Conservation (phyloP, 2,888 invertebrate species). For the Agrotis puta region DNA sequence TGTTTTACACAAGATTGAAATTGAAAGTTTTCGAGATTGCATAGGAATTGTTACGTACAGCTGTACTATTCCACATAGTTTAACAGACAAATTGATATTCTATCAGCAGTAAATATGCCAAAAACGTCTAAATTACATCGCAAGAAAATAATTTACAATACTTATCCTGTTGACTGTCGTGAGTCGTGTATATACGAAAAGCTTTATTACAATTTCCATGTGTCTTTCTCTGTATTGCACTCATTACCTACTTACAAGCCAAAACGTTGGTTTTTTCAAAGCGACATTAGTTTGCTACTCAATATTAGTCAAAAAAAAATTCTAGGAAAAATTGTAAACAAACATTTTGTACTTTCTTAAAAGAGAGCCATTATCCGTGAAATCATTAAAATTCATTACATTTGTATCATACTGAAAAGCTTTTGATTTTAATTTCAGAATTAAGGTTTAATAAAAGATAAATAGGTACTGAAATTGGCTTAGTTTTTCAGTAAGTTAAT, state of each 20-base stretch:
- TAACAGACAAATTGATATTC: neutral
- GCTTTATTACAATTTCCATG: too few relatives aligned
- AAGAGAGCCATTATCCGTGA: neutral
- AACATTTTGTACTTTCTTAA: neutral
- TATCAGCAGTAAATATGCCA: neutral
- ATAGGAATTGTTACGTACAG: neutral
- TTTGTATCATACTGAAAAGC: conserved; percentile 7
- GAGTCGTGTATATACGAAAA: too few relatives aligned
- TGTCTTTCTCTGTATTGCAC: too few relatives aligned
- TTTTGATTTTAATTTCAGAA: conserved; percentile 27
- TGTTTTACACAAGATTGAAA: neutral
- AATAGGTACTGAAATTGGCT: conserved; percentile 11
- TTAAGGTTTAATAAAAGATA: conserved; percentile 1
- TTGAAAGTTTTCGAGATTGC: neutral
- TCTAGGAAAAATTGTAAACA: neutral
- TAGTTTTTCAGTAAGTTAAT: conserved; percentile 1
- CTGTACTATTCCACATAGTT: neutral
- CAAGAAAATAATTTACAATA: too few relatives aligned
- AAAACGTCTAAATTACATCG: too few relatives aligned
- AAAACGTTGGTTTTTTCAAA: too few relatives aligned
- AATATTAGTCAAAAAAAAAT: too few relatives aligned
- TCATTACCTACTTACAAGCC: too few relatives aligned
- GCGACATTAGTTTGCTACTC: too few relatives aligned
- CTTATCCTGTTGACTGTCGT: too few relatives aligned
- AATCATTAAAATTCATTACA: conserved; percentile 19